Conservation (phyloP, 2,797 vertebrate genomes). For the Microchirus variegatus region DNA sequence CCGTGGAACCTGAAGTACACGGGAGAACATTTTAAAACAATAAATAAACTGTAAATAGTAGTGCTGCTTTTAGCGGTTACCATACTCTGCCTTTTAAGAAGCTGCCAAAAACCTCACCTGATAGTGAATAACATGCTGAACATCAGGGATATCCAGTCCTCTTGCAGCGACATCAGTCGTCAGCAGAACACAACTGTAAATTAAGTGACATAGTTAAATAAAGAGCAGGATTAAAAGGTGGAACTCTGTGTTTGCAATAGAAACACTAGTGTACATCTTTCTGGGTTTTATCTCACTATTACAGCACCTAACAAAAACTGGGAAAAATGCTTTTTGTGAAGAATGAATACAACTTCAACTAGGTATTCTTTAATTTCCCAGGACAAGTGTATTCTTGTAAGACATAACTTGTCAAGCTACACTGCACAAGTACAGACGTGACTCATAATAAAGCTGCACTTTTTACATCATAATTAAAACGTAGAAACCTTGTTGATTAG, state of each 20-base stretch:
- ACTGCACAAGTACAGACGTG: no score
- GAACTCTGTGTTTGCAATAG: background rate
- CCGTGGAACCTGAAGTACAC: slow-evolving; percentile 86
- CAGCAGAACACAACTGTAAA: slow-evolving; percentile 89
- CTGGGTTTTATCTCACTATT: background rate
- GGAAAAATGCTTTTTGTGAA: no score
- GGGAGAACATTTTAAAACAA: background rate
- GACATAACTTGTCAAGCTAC: no score
- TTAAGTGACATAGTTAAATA: background rate
- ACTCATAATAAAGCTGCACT: no score
- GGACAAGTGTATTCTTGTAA: no score
- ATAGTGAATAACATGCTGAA: slow-evolving; percentile 97
- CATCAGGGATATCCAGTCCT: slow-evolving; percentile 94
- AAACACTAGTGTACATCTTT: background rate
- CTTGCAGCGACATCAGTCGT: slow-evolving; percentile 97
- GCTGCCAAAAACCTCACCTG: slow-evolving; percentile 84
- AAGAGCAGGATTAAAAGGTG: background rate
- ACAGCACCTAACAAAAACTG: no score
- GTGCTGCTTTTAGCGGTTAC: background rate
- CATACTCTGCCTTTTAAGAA: no score
- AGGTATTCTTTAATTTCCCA: no score
- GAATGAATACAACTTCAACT: no score
- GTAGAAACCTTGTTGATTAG: no score
- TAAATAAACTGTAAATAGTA: no score
- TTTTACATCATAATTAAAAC: no score